Conservation (phyloP, 2,113 vertebrate genomes). For the Antechinus flavipes region DNA sequence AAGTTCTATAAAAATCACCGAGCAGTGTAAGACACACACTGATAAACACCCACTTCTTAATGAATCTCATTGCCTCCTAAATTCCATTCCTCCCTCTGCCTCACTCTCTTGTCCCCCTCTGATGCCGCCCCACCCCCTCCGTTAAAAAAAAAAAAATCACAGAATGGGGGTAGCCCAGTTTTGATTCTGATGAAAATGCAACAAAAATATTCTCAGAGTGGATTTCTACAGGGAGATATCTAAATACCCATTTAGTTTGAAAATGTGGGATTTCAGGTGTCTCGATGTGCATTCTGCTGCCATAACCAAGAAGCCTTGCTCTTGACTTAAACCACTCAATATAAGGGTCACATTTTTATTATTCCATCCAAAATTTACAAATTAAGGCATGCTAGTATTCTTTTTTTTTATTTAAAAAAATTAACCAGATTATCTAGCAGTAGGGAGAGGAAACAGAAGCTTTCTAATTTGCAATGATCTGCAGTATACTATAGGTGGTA, state of each 20-base stretch:
- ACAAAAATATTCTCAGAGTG: constrained; percentile 1
- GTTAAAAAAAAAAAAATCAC: not conserved
- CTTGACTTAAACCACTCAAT: not conserved
- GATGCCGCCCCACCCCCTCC: not conserved
- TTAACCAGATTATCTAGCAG: not conserved
- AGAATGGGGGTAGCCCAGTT: not conserved
- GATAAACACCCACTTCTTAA: constrained; percentile 62
- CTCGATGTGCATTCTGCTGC: constrained; percentile 12
- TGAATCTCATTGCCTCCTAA: constrained; percentile 66
- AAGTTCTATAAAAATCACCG: constrained; percentile 31
- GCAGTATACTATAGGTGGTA: not conserved
- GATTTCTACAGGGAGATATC: constrained; percentile 26
- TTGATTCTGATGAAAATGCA: constrained; percentile 11
- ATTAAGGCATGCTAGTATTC: not conserved
- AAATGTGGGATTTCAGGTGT: constrained; percentile 1
- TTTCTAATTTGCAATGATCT: not conserved
- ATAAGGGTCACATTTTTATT: not conserved
- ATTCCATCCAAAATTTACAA: constrained; percentile 17
- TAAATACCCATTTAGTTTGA: not conserved
- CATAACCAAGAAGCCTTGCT: not conserved
- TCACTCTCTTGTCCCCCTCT: not conserved
- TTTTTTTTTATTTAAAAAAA: constrained; percentile 1
- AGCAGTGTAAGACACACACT: constrained; percentile 47
- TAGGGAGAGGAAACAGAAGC: constrained; percentile 10
- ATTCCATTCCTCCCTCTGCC: constrained; percentile 68